A percentile compares a stretch with the other conserved stretches of the same genome.
phyloP scores from a whole-genome alignment of 2,113 vertebrate genomes.

The Ophthalmolycus amberensis region DNA sequence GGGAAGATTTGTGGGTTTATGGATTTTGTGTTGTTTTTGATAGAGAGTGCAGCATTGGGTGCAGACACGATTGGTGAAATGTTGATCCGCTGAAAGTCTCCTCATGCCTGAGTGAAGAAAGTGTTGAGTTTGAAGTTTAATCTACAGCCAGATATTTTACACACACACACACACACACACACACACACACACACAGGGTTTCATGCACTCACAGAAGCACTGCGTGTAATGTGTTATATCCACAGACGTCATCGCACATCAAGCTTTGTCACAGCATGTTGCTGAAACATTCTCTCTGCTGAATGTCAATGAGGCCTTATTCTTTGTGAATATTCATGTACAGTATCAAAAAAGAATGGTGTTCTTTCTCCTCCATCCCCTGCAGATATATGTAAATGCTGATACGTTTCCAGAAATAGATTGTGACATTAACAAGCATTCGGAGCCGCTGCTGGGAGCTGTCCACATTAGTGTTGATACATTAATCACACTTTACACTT shows the following conservation, averaged over 20 bases:
- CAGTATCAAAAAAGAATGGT: slow-evolving; percentile 59
- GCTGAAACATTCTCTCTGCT: slow-evolving; percentile 42
- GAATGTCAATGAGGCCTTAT: slow-evolving; percentile 58
- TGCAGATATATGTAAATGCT: slow-evolving; percentile 68
- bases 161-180: background rate
- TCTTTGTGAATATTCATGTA: slow-evolving; percentile 75
- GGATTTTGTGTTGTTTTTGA: slow-evolving; percentile 15
- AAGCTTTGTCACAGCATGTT: slow-evolving; percentile 53
- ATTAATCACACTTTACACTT: slow-evolving; percentile 75
- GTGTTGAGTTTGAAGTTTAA: slow-evolving; percentile 34
- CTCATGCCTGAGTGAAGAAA: slow-evolving; percentile 18
- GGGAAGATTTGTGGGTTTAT: slow-evolving; percentile 13
- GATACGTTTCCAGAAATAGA: slow-evolving; percentile 71
- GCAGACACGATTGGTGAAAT: slow-evolving; percentile 2
- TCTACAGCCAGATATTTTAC: slow-evolving; percentile 37
- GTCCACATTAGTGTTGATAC: slow-evolving; percentile 53
- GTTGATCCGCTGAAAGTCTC: slow-evolving; percentile 18
- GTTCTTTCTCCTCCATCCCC: slow-evolving; percentile 51
- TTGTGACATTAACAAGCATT: slow-evolving; percentile 67
- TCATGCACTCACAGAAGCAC: slow-evolving; percentile 9
- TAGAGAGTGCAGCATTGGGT: slow-evolving; percentile 16
- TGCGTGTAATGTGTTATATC: slow-evolving; percentile 4
- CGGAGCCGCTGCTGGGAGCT: slow-evolving; percentile 54
- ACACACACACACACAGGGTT: background rate
- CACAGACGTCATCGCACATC: slow-evolving; percentile 38